These are phyloP conservation scores for Hyles euphorbiae DNA, from an alignment of 1,140 invertebrate species.

Conservation along the genomic window DNA sequence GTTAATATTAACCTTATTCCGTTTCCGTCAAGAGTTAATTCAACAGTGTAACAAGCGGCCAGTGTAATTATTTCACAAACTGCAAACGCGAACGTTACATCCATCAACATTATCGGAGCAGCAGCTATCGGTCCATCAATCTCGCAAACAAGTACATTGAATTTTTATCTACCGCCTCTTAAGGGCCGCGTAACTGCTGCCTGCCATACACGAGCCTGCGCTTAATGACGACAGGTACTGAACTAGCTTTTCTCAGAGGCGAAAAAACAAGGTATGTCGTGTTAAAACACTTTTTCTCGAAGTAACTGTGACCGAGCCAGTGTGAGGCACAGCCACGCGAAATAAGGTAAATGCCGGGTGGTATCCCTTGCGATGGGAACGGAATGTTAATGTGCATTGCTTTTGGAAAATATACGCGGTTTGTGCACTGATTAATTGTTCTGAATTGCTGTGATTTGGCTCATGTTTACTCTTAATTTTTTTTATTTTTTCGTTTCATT, in stretches of 20 bases:
- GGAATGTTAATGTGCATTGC: too few species aligned
- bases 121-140: slow-evolving; percentile 17
- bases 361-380: too few species aligned
- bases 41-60: neutral
- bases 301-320: slow-evolving; percentile 1
- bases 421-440: too few species aligned
- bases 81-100: neutral
- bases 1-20: too few species aligned
- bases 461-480: too few species aligned
- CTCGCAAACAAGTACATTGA: slow-evolving; percentile 31
- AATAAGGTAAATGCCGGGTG: too few species aligned
- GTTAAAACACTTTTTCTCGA: slow-evolving; percentile 18
- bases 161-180: slow-evolving; percentile 15
- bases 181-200: slow-evolving; percentile 30
- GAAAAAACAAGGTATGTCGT: slow-evolving; percentile 20
- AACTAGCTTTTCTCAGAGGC: slow-evolving; percentile 21
- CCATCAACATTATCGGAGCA: slow-evolving; percentile 5
- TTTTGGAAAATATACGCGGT: too few species aligned
- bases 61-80: slow-evolving; percentile 10
- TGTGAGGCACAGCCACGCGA: too few species aligned
- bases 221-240: slow-evolving; percentile 38
- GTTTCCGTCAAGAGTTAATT: neutral
- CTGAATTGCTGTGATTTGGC: too few species aligned
- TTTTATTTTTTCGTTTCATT: too few species aligned
- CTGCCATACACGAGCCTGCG: slow-evolving; percentile 23